These are phyloP conservation scores for Drosophila prosaltans DNA, from an alignment of 1,140 invertebrate genomes.

Conservation along the genomic window DNA sequence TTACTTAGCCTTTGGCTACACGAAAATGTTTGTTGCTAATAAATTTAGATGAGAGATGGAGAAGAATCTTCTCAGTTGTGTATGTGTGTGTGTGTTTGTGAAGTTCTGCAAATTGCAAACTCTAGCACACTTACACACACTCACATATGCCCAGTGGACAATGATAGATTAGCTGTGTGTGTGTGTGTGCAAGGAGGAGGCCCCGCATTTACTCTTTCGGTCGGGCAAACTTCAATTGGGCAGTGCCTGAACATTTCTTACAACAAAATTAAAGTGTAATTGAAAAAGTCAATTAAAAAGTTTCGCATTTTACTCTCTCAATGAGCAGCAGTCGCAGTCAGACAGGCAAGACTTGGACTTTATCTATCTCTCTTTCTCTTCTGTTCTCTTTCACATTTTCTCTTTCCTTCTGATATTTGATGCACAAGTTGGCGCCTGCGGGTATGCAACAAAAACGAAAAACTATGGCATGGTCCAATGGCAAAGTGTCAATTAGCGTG, in stretches of 20 bases:
- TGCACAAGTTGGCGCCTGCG: conserved; percentile 43
- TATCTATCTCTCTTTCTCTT: neutral
- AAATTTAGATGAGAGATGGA: conserved; percentile 56
- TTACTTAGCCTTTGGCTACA: conserved; percentile 26
- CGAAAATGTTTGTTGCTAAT: conserved; percentile 63
- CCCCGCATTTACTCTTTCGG: conserved; percentile 21
- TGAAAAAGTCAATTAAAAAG: conserved; percentile 82
- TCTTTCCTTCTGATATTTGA: conserved; percentile 26
- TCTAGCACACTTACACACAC: conserved; percentile 33
- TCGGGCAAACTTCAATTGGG: conserved; percentile 69
- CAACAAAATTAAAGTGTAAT: conserved; percentile 80
- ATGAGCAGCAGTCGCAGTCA: conserved; percentile 46
- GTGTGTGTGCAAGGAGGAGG: neutral
- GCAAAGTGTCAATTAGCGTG: conserved; percentile 59
- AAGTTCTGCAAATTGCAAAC: conserved; percentile 77
- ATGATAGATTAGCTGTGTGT: conserved; percentile 68
- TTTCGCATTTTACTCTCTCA: conserved; percentile 70
- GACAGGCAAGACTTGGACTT: neutral
- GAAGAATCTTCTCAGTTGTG: conserved; percentile 1
- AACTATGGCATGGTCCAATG: conserved; percentile 16
- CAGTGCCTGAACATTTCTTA: conserved; percentile 70
- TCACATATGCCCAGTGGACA: conserved; percentile 52
- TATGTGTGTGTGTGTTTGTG: conserved; percentile 61
- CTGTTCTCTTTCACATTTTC: neutral
- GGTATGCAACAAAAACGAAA: conserved; percentile 30